These are phyloP conservation scores for Acanthopagrus latus DNA, from an alignment of 2,797 vertebrate species.

Conservation along the genomic window DNA sequence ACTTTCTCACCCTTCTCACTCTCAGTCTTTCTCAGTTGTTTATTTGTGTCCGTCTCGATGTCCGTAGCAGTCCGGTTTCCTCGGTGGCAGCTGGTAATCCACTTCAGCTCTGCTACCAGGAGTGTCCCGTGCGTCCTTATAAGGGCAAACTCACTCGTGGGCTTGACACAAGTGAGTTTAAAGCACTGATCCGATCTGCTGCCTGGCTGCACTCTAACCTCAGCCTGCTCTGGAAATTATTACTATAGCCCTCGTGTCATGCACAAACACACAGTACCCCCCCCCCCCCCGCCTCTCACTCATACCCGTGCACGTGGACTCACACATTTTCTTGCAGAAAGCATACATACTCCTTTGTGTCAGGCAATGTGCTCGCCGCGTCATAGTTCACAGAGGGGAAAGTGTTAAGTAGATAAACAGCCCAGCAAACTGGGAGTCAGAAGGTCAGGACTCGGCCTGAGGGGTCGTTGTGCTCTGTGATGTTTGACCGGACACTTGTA, in stretches of 20 bases:
- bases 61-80: constrained; percentile 42
- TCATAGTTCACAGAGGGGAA: constrained; percentile 27
- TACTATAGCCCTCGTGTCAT: constrained; percentile 55
- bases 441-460: constrained; percentile 48
- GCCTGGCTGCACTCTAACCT: constrained; percentile 73
- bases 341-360: constrained; percentile 32
- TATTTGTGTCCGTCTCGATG: constrained; percentile 49
- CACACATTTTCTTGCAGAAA: constrained; percentile 24
- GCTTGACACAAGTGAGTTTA: constrained; percentile 60
- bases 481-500: constrained; percentile 42
- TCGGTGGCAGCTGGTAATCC: constrained; percentile 68
- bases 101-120: constrained; percentile 56
- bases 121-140: constrained; percentile 75
- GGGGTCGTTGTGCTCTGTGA: constrained; percentile 46
- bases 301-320: constrained; percentile 12
- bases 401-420: constrained; percentile 23
- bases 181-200: constrained; percentile 73
- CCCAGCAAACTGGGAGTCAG: constrained; percentile 38
- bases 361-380: neutral
- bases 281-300: neutral
- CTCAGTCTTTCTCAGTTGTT: constrained; percentile 32
- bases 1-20: constrained; percentile 25
- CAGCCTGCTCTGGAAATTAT: constrained; percentile 69
- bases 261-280: constrained; percentile 27
- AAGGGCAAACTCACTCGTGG: constrained; percentile 76